Evolutionary conservation across 2,113 vertebrate genomes (phyloP).

Genomic region (Xenotilapia leptura): DNA sequence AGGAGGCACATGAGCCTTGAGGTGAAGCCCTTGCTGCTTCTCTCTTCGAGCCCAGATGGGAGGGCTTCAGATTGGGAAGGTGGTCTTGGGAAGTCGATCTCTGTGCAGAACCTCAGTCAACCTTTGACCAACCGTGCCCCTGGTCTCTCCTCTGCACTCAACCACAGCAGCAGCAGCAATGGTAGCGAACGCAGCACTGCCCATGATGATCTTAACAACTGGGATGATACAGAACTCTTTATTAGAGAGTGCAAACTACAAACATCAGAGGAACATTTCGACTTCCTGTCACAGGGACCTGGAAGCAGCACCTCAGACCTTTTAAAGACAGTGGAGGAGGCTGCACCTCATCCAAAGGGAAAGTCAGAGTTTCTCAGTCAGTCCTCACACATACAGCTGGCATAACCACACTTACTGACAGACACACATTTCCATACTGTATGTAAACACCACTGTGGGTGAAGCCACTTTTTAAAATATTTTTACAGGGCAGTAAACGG

Average conservation of each 20-base stretch:
- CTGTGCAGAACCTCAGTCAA: slow-evolving; percentile 87
- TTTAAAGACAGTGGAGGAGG: slow-evolving; percentile 81
- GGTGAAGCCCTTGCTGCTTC: slow-evolving; percentile 80
- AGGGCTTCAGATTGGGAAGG: slow-evolving; percentile 43
- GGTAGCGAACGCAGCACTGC: slow-evolving; percentile 78
- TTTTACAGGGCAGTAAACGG: neutral
- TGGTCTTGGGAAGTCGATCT: slow-evolving; percentile 85
- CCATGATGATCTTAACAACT: slow-evolving; percentile 67
- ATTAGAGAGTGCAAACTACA: slow-evolving; percentile 84
- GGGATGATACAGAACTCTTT: slow-evolving; percentile 86
- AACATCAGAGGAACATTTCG: slow-evolving; percentile 72
- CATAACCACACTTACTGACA: slow-evolving; percentile 63
- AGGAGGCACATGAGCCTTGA: slow-evolving; percentile 87
- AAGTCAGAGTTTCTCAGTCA: slow-evolving; percentile 80
- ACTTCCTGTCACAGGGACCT: slow-evolving; percentile 67
- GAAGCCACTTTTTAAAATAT: slow-evolving; percentile 21
- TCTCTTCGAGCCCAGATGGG: slow-evolving; percentile 72
- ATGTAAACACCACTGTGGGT: neutral
- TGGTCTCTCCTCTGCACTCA: slow-evolving; percentile 69
- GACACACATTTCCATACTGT: neutral
- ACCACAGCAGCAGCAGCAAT: slow-evolving; percentile 73
- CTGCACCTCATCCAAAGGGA: slow-evolving; percentile 71
- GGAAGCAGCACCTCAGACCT: slow-evolving; percentile 74
- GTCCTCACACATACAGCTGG: slow-evolving; percentile 80
- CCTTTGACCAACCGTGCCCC: slow-evolving; percentile 76